phyloP scores from a whole-genome alignment of 2,797 vertebrate genomes.

The Anguilla anguilla region DNA sequence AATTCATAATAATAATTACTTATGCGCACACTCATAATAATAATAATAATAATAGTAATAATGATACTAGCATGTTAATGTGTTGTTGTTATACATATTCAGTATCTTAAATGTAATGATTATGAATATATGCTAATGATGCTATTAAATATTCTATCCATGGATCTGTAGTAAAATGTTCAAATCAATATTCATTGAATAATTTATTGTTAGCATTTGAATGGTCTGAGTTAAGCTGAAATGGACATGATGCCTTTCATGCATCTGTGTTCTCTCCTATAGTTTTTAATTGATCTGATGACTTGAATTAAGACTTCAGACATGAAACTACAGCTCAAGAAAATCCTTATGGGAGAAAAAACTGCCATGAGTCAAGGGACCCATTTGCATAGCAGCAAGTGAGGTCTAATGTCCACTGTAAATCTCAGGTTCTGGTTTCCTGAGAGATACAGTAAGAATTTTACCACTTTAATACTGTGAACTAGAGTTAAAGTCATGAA shows the following conservation, averaged over 20 bases:
- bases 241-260: not conserved
- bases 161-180: not conserved
- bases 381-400: not conserved
- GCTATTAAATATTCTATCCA: not conserved
- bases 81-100: not conserved
- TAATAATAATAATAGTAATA: not conserved
- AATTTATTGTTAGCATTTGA: not conserved
- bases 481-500: not conserved
- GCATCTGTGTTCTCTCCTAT: slow-evolving; percentile 32
- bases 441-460: not conserved
- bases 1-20: slow-evolving; percentile 58
- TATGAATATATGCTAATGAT: not conserved
- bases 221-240: not conserved
- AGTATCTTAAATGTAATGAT: not conserved
- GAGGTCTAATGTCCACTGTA: not conserved
- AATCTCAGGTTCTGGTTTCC: not conserved
- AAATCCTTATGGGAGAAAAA: not conserved
- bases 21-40: slow-evolving; percentile 26
- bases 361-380: not conserved
- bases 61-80: not conserved
- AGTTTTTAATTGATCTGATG: slow-evolving; percentile 64
- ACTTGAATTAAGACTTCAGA: slow-evolving; percentile 38
- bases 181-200: not conserved
- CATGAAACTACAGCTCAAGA: not conserved
- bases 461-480: not conserved